phyloP scores from a whole-genome alignment of 2,113 vertebrate genomes.

The Zingel zingel region DNA sequence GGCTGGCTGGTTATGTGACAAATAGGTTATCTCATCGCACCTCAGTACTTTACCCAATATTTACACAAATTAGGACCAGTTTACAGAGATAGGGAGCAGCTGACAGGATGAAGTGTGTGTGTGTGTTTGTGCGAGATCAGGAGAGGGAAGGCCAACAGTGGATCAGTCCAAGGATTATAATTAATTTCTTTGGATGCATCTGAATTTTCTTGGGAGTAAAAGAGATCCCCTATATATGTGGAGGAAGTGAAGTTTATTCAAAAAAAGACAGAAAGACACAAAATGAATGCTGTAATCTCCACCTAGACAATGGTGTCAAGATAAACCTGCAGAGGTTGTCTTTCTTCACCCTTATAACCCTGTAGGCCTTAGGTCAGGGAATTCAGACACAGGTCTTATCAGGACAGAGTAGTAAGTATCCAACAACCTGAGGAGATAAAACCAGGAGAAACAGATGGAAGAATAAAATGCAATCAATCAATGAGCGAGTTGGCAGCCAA shows the following conservation, averaged over 20 bases:
- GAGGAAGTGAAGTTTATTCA: not conserved
- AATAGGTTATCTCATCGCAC: constrained; percentile 84
- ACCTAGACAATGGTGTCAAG: not conserved
- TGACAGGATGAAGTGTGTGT: constrained; percentile 45
- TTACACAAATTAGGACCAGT: constrained; percentile 85
- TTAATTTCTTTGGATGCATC: not conserved
- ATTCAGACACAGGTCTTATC: constrained; percentile 68
- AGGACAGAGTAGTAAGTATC: constrained; percentile 74
- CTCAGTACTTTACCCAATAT: constrained; percentile 86
- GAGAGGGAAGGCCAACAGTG: not conserved
- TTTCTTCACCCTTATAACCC: constrained; percentile 37
- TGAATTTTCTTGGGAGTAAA: not conserved
- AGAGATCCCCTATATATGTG: not conserved
- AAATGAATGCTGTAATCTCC: not conserved
- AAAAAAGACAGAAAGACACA: not conserved
- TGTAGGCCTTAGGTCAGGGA: constrained; percentile 61
- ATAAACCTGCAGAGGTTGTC: constrained; percentile 19
- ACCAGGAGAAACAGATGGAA: constrained; percentile 57
- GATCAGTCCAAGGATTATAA: not conserved
- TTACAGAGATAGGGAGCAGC: constrained; percentile 78
- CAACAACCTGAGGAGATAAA: constrained; percentile 74
- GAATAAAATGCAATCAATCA: constrained; percentile 82
- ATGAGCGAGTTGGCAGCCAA: constrained; percentile 65
- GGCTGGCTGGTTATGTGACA: constrained; percentile 84
- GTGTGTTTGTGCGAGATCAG: not conserved